Evolutionary conservation across 2,888 invertebrate genomes (phyloP), one percentile per base, ranked within the genome.

Genomic region (Melipona beecheii): DNA sequence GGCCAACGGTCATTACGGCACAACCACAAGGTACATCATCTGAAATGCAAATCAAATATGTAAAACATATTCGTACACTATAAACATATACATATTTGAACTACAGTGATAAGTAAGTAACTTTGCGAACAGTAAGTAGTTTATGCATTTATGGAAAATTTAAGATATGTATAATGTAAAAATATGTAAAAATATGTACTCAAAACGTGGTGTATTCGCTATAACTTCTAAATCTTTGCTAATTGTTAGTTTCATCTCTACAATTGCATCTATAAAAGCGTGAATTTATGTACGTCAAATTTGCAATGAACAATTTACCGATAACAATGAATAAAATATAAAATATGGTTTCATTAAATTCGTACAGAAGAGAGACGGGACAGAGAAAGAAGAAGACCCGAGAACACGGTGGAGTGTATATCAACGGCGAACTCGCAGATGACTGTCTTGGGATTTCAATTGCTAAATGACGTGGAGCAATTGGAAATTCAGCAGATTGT

Each of bases 401-500:
- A 96, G 50, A 95, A 95, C 4, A 96, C 96, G 11, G 93, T 95
- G 31, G 95, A 96, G 90, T 96, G 96, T 96, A 95, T 95, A 66
- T 95, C 96, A 27, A 95, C 95, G 31, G 94, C 95, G 65, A 94
- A 95, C 11, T 95, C 95, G 0, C 96, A 96, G 90, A 95, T 96
- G 89, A 95, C 96, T 83, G 94, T 96, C 60, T 95, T 96, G 65
- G 97, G 97, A 21, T 95, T 97, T 83, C 97, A 97, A 92, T 97
- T 97, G 93, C 95, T 97, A 65, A 95, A 96, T 72, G 97, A 97
- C 43, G 96, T 96, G 70, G 96, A 96, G 78, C 96, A 96, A 69
- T 94, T 97, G 6, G 96, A 96, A 86, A 97, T 97, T 78, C 97
- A 98, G 92, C 98, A 98, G 94, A 97, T 97, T 64, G 96, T 97